phyloP scores from a whole-genome alignment of 2,797 vertebrate genomes.

The Myotis planiceps region DNA sequence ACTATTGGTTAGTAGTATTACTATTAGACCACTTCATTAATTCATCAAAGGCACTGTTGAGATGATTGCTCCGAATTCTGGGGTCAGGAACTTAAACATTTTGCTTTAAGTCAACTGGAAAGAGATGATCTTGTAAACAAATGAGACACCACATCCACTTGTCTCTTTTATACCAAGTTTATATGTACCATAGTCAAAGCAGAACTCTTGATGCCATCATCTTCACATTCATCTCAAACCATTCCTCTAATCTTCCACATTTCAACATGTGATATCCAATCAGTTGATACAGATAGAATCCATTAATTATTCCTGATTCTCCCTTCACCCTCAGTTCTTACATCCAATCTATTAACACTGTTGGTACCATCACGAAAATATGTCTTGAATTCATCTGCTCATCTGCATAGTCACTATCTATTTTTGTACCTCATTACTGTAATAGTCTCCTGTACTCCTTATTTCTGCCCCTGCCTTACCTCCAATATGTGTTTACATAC shows the following conservation, averaged over 20 bases:
- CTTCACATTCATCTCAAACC: background rate
- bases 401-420: background rate
- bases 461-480: background rate
- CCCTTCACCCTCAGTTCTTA: background rate
- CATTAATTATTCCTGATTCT: background rate
- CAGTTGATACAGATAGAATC: background rate
- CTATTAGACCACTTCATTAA: background rate
- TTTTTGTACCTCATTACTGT: background rate
- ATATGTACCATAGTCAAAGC: background rate
- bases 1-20: background rate
- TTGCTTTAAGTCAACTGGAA: background rate
- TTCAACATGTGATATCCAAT: background rate
- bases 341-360: background rate
- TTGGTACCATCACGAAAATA: background rate
- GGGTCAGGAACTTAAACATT: background rate
- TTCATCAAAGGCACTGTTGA: background rate
- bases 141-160: background rate
- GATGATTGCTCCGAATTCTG: background rate
- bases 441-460: background rate
- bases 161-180: background rate
- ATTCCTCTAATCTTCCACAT: background rate
- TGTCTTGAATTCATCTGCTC: background rate
- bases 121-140: background rate
- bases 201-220: background rate
- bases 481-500: background rate